These are phyloP conservation scores for Phataginus tetradactyla DNA, from an alignment of 2,797 vertebrate species.

Conservation along the genomic window DNA sequence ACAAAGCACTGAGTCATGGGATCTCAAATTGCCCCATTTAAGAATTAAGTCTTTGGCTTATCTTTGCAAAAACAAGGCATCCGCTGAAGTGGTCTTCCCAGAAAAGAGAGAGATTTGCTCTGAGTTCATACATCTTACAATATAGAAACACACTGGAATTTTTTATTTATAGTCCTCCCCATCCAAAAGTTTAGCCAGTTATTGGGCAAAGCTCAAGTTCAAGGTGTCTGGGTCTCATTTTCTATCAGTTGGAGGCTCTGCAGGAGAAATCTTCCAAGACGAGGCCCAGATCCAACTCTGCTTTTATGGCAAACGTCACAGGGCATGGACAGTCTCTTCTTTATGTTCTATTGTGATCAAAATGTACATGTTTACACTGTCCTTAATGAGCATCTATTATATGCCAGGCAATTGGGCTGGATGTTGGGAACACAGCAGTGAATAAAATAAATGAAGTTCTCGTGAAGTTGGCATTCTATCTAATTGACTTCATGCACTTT, in stretches of 20 bases:
- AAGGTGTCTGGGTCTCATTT: background rate
- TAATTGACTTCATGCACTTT: background rate
- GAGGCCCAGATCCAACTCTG: background rate
- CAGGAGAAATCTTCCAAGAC: background rate
- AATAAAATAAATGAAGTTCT: background rate
- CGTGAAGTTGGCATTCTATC: background rate
- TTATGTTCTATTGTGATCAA: background rate
- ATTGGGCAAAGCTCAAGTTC: conserved; percentile 12
- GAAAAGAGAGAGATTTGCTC: conserved; percentile 34
- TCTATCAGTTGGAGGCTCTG: background rate
- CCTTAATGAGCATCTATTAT: conserved; percentile 39
- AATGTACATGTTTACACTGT: conserved; percentile 1
- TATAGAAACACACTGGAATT: background rate
- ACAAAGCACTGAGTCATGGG: background rate
- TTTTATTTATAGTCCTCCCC: background rate
- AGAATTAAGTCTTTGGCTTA: conserved; percentile 31
- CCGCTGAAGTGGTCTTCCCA: background rate
- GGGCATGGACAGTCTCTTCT: background rate
- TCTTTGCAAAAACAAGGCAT: conserved; percentile 7
- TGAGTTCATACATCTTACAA: background rate
- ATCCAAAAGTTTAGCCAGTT: background rate
- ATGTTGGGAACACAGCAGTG: background rate
- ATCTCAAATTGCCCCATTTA: background rate
- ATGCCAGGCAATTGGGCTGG: background rate
- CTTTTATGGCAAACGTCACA: background rate